These are phyloP conservation scores for Lottia gigantea DNA, from an alignment of 2,888 invertebrate species.

Conservation along the genomic window DNA sequence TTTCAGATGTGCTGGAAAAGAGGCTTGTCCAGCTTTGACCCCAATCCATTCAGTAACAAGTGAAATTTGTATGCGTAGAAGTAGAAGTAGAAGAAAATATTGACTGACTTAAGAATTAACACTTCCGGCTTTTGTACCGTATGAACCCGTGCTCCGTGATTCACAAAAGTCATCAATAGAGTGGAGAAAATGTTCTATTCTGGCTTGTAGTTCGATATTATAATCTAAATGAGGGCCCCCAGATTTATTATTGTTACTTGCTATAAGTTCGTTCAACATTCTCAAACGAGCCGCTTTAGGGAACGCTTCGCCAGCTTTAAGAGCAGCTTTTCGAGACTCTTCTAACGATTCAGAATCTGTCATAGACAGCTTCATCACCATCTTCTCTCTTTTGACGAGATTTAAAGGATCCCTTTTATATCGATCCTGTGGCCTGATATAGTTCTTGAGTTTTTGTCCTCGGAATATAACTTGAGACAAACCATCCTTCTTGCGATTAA, in stretches of 20 bases:
- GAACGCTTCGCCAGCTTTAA: slow-evolving; percentile 8
- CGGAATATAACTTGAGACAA: neutral
- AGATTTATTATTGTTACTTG: neutral
- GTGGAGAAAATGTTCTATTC: neutral
- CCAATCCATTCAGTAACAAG: too few relatives aligned
- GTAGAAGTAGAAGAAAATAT: too few relatives aligned
- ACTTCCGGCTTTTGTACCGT: too few relatives aligned
- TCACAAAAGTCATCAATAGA: slow-evolving; percentile 1
- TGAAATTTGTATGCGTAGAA: too few relatives aligned
- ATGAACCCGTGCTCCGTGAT: neutral
- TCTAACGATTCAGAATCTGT: slow-evolving; percentile 14
- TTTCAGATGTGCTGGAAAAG: too few relatives aligned
- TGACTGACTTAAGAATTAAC: too few relatives aligned
- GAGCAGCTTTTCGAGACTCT: neutral
- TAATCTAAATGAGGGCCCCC: neutral
- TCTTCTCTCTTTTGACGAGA: slow-evolving; percentile 10
- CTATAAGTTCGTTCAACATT: neutral
- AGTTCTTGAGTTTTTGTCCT: slow-evolving; percentile 22
- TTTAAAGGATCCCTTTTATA: slow-evolving; percentile 21
- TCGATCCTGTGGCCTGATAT: slow-evolving; percentile 25
- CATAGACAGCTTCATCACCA: slow-evolving; percentile 15
- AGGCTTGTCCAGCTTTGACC: too few relatives aligned
- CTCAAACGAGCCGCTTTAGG: slow-evolving; percentile 1
- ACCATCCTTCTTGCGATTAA: neutral
- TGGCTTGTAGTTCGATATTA: neutral